A percentile compares a stretch with the other conserved stretches of the same genome.
Conservation (phyloP, 2,113 vertebrate species). For the Ochotona curzoniae region DNA sequence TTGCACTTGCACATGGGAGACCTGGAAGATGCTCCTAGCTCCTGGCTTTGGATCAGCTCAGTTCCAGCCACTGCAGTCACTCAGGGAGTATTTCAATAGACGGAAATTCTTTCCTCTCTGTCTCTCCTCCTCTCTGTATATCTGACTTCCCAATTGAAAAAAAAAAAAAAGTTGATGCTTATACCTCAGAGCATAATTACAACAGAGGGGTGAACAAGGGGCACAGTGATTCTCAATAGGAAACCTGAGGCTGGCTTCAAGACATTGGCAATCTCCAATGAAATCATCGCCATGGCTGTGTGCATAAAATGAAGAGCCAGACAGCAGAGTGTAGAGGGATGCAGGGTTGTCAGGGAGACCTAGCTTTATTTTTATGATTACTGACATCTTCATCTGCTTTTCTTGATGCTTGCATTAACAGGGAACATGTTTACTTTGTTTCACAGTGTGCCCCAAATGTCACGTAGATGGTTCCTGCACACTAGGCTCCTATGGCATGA, state of each 20-base stretch:
- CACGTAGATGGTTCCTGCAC: neutral
- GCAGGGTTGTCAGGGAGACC: neutral
- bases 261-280: neutral
- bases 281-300: neutral
- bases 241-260: neutral
- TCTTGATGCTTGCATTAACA: neutral
- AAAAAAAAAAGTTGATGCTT: neutral
- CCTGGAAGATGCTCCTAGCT: no score
- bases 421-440: neutral
- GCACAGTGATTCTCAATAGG: neutral
- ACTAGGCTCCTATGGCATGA: neutral
- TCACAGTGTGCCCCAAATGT: neutral
- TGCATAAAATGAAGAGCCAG: neutral
- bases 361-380: neutral
- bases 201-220: rapidly evolving
- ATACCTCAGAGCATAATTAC: neutral
- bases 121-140: no score
- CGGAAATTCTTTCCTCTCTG: no score
- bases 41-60: no score
- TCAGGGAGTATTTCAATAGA: no score
- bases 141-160: no score
- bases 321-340: neutral
- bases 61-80: no score
- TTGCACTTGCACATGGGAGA: no score
- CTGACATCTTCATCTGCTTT: no score